A percentile compares a stretch with the other conserved stretches of the same genome.
phyloP scores from a whole-genome alignment of 2,888 invertebrate genomes.

The Globia sparganii region DNA sequence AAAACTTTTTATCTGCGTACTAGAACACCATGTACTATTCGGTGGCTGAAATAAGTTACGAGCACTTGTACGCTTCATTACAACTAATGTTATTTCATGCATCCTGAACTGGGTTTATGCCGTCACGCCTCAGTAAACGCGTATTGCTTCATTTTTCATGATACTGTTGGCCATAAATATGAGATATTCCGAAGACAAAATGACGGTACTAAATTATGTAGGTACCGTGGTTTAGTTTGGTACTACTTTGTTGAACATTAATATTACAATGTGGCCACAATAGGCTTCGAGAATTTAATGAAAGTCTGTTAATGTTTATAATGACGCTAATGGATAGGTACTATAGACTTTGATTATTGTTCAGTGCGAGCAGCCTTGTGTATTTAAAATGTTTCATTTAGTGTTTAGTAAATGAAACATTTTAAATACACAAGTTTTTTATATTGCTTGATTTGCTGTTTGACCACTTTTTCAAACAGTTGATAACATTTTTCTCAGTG shows the following conservation, averaged over 20 bases:
- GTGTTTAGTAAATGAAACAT: not conserved
- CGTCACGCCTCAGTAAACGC: conserved; percentile 40
- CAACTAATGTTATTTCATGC: conserved; percentile 49
- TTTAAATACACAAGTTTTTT: not conserved
- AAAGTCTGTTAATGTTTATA: conserved; percentile 5
- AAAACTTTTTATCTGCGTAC: not conserved
- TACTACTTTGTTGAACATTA: conserved; percentile 31
- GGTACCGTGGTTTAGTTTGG: not conserved
- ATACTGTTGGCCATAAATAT: conserved; percentile 34
- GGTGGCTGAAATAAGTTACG: conserved; percentile 52
- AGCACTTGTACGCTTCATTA: conserved; percentile 35
- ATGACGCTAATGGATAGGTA: conserved; percentile 7
- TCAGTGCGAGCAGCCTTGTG: not conserved
- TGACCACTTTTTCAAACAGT: not conserved
- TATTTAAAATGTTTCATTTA: no score
- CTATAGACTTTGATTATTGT: not conserved
- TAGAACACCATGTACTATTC: conserved; percentile 12
- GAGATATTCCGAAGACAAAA: conserved; percentile 18
- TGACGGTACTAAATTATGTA: conserved; percentile 6
- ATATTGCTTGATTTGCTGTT: not conserved
- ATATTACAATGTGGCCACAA: not conserved
- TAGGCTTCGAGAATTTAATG: conserved; percentile 14
- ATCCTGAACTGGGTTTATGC: conserved; percentile 51
- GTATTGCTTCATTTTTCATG: conserved; percentile 44
- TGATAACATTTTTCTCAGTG: not conserved